phyloP scores from a whole-genome alignment of 2,113 vertebrate genomes.

The Aegotheles bennettii region DNA sequence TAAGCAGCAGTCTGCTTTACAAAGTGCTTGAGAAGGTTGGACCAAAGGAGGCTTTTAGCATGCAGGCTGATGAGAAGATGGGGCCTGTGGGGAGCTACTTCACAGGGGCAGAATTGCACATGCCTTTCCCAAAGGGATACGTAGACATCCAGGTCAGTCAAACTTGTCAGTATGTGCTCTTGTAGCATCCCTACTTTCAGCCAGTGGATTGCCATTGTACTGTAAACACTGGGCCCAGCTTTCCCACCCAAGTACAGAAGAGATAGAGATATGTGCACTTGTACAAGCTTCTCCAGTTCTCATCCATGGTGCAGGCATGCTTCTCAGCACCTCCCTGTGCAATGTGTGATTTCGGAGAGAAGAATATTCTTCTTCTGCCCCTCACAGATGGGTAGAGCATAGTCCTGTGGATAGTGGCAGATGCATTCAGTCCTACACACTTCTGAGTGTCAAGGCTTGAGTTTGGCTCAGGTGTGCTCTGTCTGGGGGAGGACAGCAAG shows the following conservation, averaged over 20 bases:
- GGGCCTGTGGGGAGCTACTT: neutral
- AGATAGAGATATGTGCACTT: rapidly evolving
- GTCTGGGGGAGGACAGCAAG: neutral
- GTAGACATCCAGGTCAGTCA: neutral
- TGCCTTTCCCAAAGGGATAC: neutral
- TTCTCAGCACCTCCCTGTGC: neutral
- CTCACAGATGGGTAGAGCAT: neutral
- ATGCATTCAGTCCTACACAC: too few relatives aligned
- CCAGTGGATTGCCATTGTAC: neutral
- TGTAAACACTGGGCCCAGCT: neutral
- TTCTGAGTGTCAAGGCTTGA: neutral
- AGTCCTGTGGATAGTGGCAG: neutral
- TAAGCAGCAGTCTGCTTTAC: neutral
- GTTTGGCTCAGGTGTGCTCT: neutral
- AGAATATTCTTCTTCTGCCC: rapidly evolving
- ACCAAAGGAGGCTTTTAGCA: neutral
- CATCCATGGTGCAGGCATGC: neutral
- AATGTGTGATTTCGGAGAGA: neutral
- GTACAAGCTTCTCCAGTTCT: neutral
- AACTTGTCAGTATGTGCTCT: neutral
- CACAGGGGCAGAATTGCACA: rapidly evolving
- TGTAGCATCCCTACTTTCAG: neutral
- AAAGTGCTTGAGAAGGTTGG: neutral
- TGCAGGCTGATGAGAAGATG: neutral
- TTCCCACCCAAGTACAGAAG: neutral